Evolutionary conservation across 1,140 invertebrate genomes (phyloP), one percentile per base, ranked within the genome.

Genomic region (Metopolophium dirhodum): DNA sequence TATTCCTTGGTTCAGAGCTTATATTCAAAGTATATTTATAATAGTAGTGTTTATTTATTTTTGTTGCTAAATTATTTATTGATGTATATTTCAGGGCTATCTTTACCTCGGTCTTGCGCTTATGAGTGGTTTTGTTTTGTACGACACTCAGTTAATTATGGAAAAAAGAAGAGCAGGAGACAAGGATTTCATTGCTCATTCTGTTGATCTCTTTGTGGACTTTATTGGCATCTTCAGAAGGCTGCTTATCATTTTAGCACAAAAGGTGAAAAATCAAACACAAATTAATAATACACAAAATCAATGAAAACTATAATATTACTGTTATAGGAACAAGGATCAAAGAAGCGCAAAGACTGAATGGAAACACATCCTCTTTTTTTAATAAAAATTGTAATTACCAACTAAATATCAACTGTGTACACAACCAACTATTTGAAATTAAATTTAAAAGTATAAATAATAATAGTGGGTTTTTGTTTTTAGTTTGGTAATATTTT

Each of bases 71-170:
- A 26, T 9, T 23, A 49, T 23, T 9, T 23, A 82, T 23, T 92
- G 1, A 94, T 94, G 94, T 85, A 94, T 93, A 77, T 95, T 95
- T 85, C 95, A 99, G 96, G 95, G 96, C 82, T 97, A 99, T 94
- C 95, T 99, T 23, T 99, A 99, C 95, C 94, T 98, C 90, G 98
- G 98, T 91, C 96, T 99, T 30, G 95, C 97, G 88, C 95, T 99
- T 11, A 98, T 99, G 97, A 99, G 98, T 95, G 98, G 97, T 87
- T 99, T 99, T 95, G 97, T 99, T 45, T 96, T 99, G 51, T 99
- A 98, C 95, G 99, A 99, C 95, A 99, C 99, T 22, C 99, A 99
- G 95, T 95, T 98, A 90, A 99, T 99, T 94, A 97, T 99, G 94
- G 98, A 99, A 95, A 99, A 99, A 95, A 96, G 97, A 94, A 96